Conservation (phyloP, 2,888 invertebrate genomes). For the Cyrtodaria siliqua region DNA sequence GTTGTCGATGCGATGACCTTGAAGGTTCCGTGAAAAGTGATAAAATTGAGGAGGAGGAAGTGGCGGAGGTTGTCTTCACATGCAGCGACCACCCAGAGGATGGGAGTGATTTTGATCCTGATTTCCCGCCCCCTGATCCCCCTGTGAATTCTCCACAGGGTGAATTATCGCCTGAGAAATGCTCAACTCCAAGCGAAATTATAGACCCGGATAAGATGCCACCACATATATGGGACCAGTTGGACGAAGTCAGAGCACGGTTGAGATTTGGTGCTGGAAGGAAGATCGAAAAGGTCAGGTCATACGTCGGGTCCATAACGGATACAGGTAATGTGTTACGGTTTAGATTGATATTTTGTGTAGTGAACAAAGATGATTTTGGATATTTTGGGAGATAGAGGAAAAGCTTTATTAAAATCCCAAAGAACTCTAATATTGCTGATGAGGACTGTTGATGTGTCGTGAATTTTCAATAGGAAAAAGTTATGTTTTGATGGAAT, state of each 20-base stretch:
- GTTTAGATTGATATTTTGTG: background rate
- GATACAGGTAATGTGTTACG: constrained; percentile 51
- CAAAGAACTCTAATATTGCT: too few relatives aligned
- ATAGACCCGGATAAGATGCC: constrained; percentile 56
- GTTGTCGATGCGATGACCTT: constrained; percentile 51
- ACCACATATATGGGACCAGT: constrained; percentile 74
- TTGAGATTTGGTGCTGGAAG: constrained; percentile 76
- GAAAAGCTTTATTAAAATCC: too few relatives aligned
- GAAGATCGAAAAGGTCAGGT: constrained; percentile 77
- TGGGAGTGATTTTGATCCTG: constrained; percentile 52
- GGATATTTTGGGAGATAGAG: too few relatives aligned
- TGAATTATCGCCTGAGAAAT: constrained; percentile 70
- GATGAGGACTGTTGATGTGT: too few relatives aligned
- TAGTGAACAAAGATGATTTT: too few relatives aligned
- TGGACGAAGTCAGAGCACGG: constrained; percentile 79
- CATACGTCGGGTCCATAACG: constrained; percentile 71
- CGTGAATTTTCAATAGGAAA: too few relatives aligned
- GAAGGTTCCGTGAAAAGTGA: constrained; percentile 42
- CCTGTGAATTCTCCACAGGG: constrained; percentile 65
- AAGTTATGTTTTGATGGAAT: too few relatives aligned
- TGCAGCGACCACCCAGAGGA: constrained; percentile 19
- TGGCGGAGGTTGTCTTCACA: constrained; percentile 52
- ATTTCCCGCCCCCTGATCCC: constrained; percentile 63
- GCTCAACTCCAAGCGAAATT: constrained; percentile 63
- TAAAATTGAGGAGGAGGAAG: constrained; percentile 39